Evolutionary conservation across 2,888 invertebrate species (phyloP).

Genomic region (Epistrophella euchroma): DNA sequence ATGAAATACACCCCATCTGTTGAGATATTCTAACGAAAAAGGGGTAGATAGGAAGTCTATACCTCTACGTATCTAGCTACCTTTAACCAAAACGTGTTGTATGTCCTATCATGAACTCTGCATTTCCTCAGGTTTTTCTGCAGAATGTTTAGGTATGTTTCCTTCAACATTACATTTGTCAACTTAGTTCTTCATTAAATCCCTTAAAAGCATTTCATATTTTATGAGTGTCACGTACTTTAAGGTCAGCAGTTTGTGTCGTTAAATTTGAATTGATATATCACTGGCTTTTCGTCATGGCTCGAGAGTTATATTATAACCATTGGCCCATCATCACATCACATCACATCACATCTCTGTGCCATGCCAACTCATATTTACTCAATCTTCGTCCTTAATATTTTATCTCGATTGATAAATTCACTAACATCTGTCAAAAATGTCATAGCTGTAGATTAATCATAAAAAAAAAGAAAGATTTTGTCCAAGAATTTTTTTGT

Average conservation of each 20-base stretch:
- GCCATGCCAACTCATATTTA: too few species aligned
- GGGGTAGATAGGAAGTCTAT: too few species aligned
- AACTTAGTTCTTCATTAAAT: constrained; percentile 16
- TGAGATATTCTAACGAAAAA: neutral
- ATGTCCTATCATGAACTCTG: neutral
- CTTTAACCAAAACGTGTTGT: neutral
- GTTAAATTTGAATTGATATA: constrained; percentile 58
- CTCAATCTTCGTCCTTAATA: neutral
- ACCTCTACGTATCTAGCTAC: neutral
- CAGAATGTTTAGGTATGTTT: constrained; percentile 9
- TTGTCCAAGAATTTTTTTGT: neutral
- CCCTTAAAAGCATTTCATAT: constrained; percentile 47
- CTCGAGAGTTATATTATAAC: neutral
- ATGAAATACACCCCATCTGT: neutral
- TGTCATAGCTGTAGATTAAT: constrained; percentile 50
- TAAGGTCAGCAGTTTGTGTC: constrained; percentile 47
- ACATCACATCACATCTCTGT: too few species aligned
- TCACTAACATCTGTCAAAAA: constrained; percentile 55
- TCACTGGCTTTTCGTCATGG: constrained; percentile 25
- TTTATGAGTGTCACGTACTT: constrained; percentile 53
- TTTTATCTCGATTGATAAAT: constrained; percentile 55
- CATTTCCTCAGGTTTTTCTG: neutral
- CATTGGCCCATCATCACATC: constrained; percentile 15
- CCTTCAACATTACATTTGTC: constrained; percentile 12
- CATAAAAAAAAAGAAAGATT: constrained; percentile 23